Conservation (phyloP, 2,113 vertebrate species). For the Lamprologus ornatipinnis region DNA sequence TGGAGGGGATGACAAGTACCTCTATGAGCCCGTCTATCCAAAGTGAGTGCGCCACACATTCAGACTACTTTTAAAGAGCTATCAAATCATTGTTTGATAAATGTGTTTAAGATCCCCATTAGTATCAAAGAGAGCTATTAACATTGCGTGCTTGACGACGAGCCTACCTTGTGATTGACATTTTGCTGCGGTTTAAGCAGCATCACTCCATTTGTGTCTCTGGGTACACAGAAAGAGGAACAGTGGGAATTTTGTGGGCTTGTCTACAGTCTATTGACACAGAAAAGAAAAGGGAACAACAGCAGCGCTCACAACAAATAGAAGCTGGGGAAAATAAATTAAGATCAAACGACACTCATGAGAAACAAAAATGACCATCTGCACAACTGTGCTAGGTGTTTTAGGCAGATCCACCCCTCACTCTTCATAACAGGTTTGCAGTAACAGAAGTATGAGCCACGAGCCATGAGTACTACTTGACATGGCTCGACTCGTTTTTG, state of each 20-base stretch:
- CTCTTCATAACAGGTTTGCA: not conserved
- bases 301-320: not conserved
- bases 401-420: not conserved
- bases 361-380: not conserved
- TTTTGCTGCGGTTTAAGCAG: too few relatives aligned
- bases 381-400: not conserved
- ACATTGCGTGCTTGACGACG: not conserved
- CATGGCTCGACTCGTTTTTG: not conserved
- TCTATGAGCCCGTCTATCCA: constrained; percentile 92
- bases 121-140: not conserved
- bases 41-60: constrained; percentile 78
- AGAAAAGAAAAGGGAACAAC: not conserved
- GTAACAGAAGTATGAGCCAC: not conserved
- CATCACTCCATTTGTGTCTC: not conserved
- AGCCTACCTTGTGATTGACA: not conserved
- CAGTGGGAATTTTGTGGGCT: not conserved
- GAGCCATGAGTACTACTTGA: not conserved
- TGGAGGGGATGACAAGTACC: constrained; percentile 82
- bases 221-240: not conserved
- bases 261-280: not conserved
- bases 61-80: not conserved
- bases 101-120: not conserved
- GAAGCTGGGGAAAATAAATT: rapidly evolving
- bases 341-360: not conserved
- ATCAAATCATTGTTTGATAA: not conserved